phyloP scores from a whole-genome alignment of 2,113 vertebrate species.

The Chloroceryle aenea region DNA sequence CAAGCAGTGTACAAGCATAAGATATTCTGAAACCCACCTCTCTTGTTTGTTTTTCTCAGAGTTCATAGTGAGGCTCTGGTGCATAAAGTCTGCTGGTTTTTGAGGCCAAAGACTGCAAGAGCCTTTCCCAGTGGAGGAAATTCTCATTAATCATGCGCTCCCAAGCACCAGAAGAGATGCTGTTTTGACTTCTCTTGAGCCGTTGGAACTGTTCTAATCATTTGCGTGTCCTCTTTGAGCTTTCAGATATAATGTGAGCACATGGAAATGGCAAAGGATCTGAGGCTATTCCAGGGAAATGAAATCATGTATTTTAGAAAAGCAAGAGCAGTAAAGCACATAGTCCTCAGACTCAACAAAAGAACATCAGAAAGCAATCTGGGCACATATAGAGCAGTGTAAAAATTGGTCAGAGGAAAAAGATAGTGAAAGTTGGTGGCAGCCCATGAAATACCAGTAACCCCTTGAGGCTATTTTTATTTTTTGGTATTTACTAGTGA shows the following conservation, averaged over 20 bases:
- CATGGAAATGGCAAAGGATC: slow-evolving; percentile 42
- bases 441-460: neutral
- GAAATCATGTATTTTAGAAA: slow-evolving; percentile 36
- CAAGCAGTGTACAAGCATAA: neutral
- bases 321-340: neutral
- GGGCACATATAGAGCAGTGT: neutral
- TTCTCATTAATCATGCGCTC: slow-evolving; percentile 49
- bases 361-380: neutral
- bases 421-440: neutral
- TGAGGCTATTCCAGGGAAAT: slow-evolving; percentile 39
- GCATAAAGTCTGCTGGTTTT: slow-evolving; percentile 4
- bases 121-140: slow-evolving; percentile 25
- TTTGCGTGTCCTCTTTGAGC: slow-evolving; percentile 9
- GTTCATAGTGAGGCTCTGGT: neutral
- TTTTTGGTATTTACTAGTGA: neutral
- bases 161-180: neutral
- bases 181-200: slow-evolving; percentile 39
- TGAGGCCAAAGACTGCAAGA: slow-evolving; percentile 26
- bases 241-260: neutral
- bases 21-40: neutral
- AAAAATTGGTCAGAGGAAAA: neutral
- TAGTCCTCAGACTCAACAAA: neutral
- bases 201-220: slow-evolving; percentile 32
- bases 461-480: neutral
- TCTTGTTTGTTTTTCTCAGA: slow-evolving; percentile 16